A percentile compares a stretch with the other conserved stretches of the same genome.
Conservation (phyloP, 2,113 vertebrate genomes). For the Ahaetulla prasina region DNA sequence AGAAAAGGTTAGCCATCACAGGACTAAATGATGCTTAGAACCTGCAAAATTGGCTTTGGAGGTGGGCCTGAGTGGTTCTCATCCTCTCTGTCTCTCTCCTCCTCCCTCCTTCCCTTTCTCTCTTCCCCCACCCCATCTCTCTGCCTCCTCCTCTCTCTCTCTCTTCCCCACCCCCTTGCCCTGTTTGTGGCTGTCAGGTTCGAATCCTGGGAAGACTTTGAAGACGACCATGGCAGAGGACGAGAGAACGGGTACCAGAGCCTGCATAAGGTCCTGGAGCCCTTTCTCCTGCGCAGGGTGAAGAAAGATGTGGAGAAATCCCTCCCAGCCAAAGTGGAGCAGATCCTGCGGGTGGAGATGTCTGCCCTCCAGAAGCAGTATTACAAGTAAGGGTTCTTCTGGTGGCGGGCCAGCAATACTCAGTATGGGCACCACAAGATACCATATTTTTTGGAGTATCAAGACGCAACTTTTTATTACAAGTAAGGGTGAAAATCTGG, state of each 20-base stretch:
- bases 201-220: conserved; percentile 96
- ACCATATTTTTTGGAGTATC: no score
- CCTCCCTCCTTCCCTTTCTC: rapidly evolving
- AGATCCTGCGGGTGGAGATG: conserved; percentile 98
- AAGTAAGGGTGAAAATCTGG: no score
- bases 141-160: no score
- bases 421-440: not conserved
- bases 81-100: not conserved
- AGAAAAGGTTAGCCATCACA: no score
- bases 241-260: conserved; percentile 96
- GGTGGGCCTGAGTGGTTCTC: not conserved
- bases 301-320: conserved; percentile 99
- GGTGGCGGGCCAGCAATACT: no score
- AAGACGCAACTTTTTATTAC: no score
- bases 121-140: no score
- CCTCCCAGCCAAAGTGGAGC: conserved; percentile 96
- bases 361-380: conserved; percentile 95
- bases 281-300: conserved; percentile 91
- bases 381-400: conserved; percentile 84
- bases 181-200: conserved; percentile 71
- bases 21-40: not conserved
- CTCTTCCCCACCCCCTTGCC: not conserved
- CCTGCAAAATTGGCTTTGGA: not conserved
- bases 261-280: conserved; percentile 96
- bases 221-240: conserved; percentile 92